Base-by-base conservation (phyloP, 2,113 vertebrate species). In the Zosterops borbonicus region DNA sequence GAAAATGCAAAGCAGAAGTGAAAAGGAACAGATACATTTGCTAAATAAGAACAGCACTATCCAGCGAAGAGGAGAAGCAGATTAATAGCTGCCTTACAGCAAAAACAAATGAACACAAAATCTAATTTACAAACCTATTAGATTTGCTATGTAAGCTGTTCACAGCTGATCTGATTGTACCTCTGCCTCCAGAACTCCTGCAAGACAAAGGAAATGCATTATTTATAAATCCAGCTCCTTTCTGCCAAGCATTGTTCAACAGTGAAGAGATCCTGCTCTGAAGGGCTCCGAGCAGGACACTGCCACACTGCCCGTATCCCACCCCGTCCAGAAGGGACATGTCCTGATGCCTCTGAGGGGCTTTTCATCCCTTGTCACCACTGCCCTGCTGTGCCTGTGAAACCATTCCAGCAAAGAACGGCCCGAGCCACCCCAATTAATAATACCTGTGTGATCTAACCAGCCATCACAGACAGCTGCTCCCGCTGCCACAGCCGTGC, bases 101-200 rank as follows among this genome's bases (percentile, higher is more conserved):
- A 98, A 98, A 98, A 98, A 97, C 97, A 98, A 98, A 98, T 98
- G 97, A 98, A 98, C 97, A 98, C 97, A 98, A 97, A 98, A 98
- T 98, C 97, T 98, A 98, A 98, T 98, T 98, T 98, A 98, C 98
- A 97, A 98, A 99, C 99, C 99, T 99, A 98, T 98, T 98, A 82
- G 98, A 98, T 98, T 98, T 98, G 88, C 98, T 98, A 96, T 98
- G 97, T 97, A 99, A 98, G 96, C 95, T 98, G 96, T 98, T 98
- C 95, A 98, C 97, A 97, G 98, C 98, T 97, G 98, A 98, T 98
- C 98, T 98, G 98, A 98, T 98, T 93, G 98, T 98, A 96, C 97
- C 98, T 97, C 98, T 98, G 97, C 98, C 98, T 98, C 98, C 98
- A 97, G 98, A 98, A 97, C 98, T 98, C 98, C 99, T 99, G 97